These are phyloP conservation scores for Macrosoma leucophasiata DNA, from an alignment of 2,888 invertebrate species.

Conservation along the genomic window DNA sequence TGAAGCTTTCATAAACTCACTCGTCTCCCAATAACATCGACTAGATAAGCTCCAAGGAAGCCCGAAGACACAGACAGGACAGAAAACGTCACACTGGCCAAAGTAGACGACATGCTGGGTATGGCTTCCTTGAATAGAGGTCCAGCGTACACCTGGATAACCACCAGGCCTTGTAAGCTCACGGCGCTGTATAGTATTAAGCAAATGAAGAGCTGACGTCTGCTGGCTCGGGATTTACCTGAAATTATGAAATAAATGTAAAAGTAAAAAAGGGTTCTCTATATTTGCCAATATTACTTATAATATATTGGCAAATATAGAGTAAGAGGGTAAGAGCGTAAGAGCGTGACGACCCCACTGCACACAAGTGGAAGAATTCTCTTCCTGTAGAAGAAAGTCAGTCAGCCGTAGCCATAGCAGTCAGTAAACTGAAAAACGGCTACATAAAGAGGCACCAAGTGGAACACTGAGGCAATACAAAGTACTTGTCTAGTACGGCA, in stretches of 20 bases:
- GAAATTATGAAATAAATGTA: conserved; percentile 17
- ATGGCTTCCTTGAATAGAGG: conserved; percentile 47
- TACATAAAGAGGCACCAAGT: too few relatives aligned
- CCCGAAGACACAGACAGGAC: conserved; percentile 35
- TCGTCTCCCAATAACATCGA: conserved; percentile 46
- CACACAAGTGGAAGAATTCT: too few relatives aligned
- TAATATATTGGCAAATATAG: too few relatives aligned
- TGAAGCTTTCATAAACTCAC: conserved; percentile 37
- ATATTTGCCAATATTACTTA: too few relatives aligned
- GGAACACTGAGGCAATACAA: too few relatives aligned
- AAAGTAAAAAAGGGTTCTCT: background rate
- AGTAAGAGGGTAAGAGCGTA: too few relatives aligned
- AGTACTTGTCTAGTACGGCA: too few relatives aligned
- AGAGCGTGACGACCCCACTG: too few relatives aligned
- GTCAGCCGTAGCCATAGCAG: too few relatives aligned
- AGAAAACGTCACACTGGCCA: conserved; percentile 44
- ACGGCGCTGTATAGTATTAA: conserved; percentile 36
- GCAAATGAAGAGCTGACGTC: conserved; percentile 36
- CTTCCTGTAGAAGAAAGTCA: too few relatives aligned
- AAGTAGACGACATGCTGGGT: conserved; percentile 41
- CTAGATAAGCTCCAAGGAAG: conserved; percentile 42
- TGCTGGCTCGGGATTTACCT: conserved; percentile 48
- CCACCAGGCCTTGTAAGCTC: conserved; percentile 51
- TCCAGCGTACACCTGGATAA: conserved; percentile 52
- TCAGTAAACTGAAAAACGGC: too few relatives aligned